A percentile compares a stretch with the other conserved stretches of the same genome.
phyloP scores from a whole-genome alignment of 2,113 vertebrate genomes.

The Larimichthys polyactis region DNA sequence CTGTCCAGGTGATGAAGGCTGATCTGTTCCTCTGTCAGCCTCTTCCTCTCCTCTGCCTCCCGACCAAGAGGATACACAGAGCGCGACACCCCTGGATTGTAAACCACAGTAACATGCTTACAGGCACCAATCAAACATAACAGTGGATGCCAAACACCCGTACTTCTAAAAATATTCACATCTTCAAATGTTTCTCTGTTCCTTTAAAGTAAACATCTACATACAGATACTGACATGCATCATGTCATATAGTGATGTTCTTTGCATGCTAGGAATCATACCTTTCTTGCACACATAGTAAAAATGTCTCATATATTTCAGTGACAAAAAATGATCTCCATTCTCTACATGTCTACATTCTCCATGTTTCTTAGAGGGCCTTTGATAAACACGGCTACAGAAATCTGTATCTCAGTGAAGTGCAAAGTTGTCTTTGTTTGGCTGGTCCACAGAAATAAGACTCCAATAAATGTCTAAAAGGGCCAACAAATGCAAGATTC shows the following conservation, averaged over 20 bases:
- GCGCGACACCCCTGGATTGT: constrained; percentile 80
- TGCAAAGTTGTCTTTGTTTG: not conserved
- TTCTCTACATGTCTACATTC: no score
- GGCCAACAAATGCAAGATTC: not conserved
- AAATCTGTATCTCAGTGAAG: not conserved
- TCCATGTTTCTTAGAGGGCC: not conserved
- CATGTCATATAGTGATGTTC: not conserved
- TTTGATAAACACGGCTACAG: not conserved
- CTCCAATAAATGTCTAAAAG: constrained; percentile 20
- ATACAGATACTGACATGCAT: not conserved
- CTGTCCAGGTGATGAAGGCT: constrained; percentile 86
- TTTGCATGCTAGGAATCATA: not conserved
- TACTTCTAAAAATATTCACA: constrained; percentile 3
- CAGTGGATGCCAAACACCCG: not conserved
- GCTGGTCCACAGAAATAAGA: not conserved
- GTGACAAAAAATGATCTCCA: not conserved
- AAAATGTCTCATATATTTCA: not conserved
- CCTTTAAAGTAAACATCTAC: not conserved
- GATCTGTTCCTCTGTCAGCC: constrained; percentile 91
- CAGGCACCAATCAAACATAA: not conserved
- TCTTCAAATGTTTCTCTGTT: not conserved
- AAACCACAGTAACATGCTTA: constrained; percentile 28
- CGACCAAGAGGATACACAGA: constrained; percentile 88
- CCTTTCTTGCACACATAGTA: not conserved
- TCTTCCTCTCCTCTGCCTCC: constrained; percentile 90